A percentile compares a stretch with the other conserved stretches of the same genome.
Evolutionary conservation across 2,888 invertebrate genomes (phyloP).

Genomic region (Eumacrocentrus americanus): DNA sequence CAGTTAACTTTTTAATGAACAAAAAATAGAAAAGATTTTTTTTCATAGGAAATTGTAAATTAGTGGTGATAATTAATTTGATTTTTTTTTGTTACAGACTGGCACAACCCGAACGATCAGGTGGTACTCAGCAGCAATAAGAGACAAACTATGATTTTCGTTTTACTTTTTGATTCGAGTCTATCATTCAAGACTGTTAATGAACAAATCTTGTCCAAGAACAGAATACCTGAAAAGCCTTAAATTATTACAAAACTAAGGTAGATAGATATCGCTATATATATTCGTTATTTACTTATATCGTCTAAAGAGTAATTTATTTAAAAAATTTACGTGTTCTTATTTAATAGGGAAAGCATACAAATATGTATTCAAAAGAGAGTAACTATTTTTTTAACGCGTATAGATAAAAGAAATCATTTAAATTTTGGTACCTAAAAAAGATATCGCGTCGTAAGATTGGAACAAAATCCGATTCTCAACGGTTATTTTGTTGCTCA

Average conservation of each 20-base stretch:
- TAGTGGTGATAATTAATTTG: background rate
- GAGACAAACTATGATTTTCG: background rate
- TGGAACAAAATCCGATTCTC: no score
- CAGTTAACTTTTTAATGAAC: background rate
- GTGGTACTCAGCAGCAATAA: background rate
- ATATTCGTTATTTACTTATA: background rate
- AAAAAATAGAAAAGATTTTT: background rate
- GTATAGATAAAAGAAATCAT: background rate
- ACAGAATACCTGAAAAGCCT: background rate
- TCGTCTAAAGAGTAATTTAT: background rate
- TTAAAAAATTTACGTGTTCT: background rate
- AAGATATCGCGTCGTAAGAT: no score
- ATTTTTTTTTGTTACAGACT: conserved; percentile 42
- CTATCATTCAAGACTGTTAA: background rate
- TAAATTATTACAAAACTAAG: background rate
- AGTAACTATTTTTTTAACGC: background rate
- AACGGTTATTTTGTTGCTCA: no score
- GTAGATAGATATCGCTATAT: background rate
- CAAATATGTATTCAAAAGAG: background rate
- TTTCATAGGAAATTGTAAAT: background rate
- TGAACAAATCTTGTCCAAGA: background rate
- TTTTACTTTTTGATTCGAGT: background rate
- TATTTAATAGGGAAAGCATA: background rate
- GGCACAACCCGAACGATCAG: conserved; percentile 46
- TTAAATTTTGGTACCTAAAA: no score